These are phyloP conservation scores for Nesidiocoris tenuis DNA, from an alignment of 2,888 invertebrate genomes.

Conservation along the genomic window DNA sequence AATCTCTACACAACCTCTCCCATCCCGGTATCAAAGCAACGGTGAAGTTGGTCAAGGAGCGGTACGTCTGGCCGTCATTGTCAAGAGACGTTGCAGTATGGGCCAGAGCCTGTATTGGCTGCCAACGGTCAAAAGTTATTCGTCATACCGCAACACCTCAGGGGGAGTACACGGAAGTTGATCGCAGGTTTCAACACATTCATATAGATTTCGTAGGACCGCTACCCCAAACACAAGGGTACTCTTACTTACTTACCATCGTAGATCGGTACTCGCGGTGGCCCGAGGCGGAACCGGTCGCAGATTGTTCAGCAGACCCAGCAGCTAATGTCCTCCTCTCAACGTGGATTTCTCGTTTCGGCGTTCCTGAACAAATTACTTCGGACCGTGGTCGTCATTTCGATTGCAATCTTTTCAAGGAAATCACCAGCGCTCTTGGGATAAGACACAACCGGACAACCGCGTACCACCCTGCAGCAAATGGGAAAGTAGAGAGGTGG, in stretches of 20 bases:
- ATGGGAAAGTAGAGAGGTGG: slow-evolving; percentile 55
- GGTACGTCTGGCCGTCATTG: slow-evolving; percentile 54
- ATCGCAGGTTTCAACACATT: slow-evolving; percentile 53
- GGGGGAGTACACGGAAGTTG: slow-evolving; percentile 45
- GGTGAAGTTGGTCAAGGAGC: slow-evolving; percentile 51
- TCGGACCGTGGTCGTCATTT: slow-evolving; percentile 53
- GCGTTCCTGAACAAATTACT: slow-evolving; percentile 52
- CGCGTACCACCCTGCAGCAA: slow-evolving; percentile 47
- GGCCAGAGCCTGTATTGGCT: slow-evolving; percentile 52
- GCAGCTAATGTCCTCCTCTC: slow-evolving; percentile 53
- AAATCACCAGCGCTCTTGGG: not conserved
- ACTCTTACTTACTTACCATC: slow-evolving; percentile 53
- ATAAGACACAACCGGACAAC: not conserved
- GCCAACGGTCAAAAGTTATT: slow-evolving; percentile 51
- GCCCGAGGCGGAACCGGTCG: slow-evolving; percentile 54
- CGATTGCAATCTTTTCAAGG: slow-evolving; percentile 50
- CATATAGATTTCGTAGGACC: slow-evolving; percentile 50
- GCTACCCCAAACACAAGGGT: slow-evolving; percentile 38
- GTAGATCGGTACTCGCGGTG: slow-evolving; percentile 54
- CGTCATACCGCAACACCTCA: too few species aligned
- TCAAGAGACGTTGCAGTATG: slow-evolving; percentile 52
- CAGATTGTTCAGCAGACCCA: slow-evolving; percentile 54
- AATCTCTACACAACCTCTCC: slow-evolving; percentile 39
- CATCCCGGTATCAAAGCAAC: slow-evolving; percentile 51
- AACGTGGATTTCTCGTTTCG: slow-evolving; percentile 52